Percentiles rank a stretch among this genome's conserved stretches.
Evolutionary conservation across 2,113 vertebrate species (phyloP).

Genomic region (Meles meles): DNA sequence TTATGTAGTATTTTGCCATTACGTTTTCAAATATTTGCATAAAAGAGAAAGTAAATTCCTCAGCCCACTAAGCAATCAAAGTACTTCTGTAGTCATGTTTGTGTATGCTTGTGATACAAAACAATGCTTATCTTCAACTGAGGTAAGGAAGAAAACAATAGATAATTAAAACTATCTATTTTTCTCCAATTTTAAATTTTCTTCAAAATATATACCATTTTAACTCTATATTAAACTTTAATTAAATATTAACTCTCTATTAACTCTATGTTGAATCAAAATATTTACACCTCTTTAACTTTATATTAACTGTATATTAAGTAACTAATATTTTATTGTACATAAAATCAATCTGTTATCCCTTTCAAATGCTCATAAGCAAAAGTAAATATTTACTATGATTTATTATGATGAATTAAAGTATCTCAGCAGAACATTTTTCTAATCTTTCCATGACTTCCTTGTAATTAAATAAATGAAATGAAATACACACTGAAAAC

Average conservation of each 20-base stretch:
- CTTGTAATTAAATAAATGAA: not conserved
- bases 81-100: not conserved
- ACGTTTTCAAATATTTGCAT: not conserved
- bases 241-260: no score
- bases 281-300: not conserved
- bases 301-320: not conserved
- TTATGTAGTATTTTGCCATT: not conserved
- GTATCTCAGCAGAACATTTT: not conserved
- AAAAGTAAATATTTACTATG: not conserved
- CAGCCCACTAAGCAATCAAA: no score
- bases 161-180: not conserved
- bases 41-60: not conserved
- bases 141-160: not conserved
- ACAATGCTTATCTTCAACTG: not conserved
- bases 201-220: no score
- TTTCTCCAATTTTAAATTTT: not conserved
- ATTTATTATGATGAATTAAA: not conserved
- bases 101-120: not conserved
- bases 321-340: not conserved
- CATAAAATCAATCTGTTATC: not conserved
- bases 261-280: not conserved
- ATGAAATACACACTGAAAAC: not conserved
- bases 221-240: no score
- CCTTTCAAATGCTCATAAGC: not conserved
- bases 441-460: not conserved